Conservation (phyloP, 2,797 vertebrate genomes). For the Thripadectes ignobilis region DNA sequence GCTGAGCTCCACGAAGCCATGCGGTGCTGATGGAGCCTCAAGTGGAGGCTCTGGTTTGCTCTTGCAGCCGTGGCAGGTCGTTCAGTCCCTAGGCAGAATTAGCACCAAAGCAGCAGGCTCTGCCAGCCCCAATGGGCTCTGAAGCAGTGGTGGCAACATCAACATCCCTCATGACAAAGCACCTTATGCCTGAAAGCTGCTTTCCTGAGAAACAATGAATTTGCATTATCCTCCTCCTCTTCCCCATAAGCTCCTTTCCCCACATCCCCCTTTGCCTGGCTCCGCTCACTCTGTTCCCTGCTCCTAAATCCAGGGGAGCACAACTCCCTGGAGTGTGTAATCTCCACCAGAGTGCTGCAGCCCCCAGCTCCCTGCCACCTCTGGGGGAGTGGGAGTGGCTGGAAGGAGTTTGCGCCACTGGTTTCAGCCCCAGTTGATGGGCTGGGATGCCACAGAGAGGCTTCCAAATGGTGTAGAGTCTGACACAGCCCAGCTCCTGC, state of each 20-base stretch:
- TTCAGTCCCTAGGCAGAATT: neutral
- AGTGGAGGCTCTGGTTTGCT: neutral
- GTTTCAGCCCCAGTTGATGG: rapidly evolving
- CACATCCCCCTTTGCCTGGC: neutral
- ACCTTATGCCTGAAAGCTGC: neutral
- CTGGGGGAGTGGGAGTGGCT: rapidly evolving
- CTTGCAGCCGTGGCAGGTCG: rapidly evolving
- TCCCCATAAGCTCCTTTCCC: neutral
- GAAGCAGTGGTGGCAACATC: neutral
- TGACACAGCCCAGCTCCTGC: neutral
- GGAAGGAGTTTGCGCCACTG: neutral
- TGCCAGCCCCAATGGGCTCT: neutral
- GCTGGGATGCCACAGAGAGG: neutral
- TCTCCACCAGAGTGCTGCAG: neutral
- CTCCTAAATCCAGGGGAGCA: neutral
- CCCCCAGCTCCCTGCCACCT: neutral
- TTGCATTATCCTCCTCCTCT: neutral
- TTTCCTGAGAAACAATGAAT: neutral
- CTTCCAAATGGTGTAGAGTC: rapidly evolving
- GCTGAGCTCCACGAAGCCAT: neutral
- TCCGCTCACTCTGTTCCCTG: neutral
- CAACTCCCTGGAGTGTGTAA: rapidly evolving
- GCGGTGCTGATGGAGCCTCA: rapidly evolving
- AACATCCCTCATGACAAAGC: conserved; percentile 23
- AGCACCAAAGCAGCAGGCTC: neutral